Base-by-base conservation (phyloP, 2,797 vertebrate genomes). In the Natrix natrix region DNA sequence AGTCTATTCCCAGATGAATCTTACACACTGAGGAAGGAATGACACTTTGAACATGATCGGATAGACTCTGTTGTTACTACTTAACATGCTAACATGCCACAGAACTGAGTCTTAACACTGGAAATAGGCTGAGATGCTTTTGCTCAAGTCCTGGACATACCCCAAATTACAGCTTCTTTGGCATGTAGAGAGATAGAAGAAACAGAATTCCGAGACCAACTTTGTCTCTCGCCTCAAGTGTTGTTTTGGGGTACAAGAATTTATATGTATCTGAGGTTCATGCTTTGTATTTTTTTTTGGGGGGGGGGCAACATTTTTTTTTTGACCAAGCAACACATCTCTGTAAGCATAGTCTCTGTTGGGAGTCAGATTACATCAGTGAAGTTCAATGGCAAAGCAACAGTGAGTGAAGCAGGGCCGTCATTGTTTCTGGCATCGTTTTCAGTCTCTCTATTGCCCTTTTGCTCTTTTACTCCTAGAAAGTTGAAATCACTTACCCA, bases 71-170 rank as follows among this genome's bases (percentile, higher is more conserved):
- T 66, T 54, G 28, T 90, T 74, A 90, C 63, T 32, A 74, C 78
- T 37, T 83, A 37, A 59, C 37, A 37, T 32, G 52, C 52, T 37
- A 56, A 88, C n/a, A 55, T 91, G 74, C 55, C 55, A 78, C 90
- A 91, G 56, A 91, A 86, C 37, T 91, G 57, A 86, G 54, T 57
- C 54, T 91, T 43, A 69, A 91, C 32, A 69, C 11, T 91, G 90
- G 74, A 91, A 78, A 78, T 74, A 91, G 66, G 48, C 54, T 90
- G 66, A 69, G 54, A 91, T 78, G 78, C 26, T 86, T n/a, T 91
- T n/a, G 5, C 14, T 86, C 74, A 60, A 60, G 56, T 59, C 14
- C 32, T n/a, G 37, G 7, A 60, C 8, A 60, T 28, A 74, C 37
- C 37, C 26, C 69, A 86, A 60, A 86, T 52, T 86, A 57, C 12